Conservation (phyloP, 2,113 vertebrate genomes). For the Oryzias melastigma region DNA sequence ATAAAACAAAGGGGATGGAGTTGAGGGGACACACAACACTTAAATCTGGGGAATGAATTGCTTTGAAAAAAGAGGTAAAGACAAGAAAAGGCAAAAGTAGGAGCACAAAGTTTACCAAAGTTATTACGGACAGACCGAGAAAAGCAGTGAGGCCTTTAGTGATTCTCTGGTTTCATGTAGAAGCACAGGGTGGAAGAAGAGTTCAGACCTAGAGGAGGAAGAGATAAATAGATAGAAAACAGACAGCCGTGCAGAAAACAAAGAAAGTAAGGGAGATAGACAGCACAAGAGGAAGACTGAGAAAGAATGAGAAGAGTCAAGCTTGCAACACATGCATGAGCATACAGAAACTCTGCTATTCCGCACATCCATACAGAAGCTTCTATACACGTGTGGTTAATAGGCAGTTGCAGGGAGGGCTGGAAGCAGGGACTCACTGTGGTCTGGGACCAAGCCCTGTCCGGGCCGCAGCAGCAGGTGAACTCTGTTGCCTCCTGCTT, state of each 20-base stretch:
- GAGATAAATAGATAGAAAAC: slow-evolving; percentile 80
- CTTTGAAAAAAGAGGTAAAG: slow-evolving; percentile 39
- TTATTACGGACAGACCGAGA: slow-evolving; percentile 98
- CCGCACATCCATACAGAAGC: slow-evolving; percentile 50
- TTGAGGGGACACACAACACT: slow-evolving; percentile 25
- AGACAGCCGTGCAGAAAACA: slow-evolving; percentile 68
- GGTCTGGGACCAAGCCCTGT: slow-evolving; percentile 91
- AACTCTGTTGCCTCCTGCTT: slow-evolving; percentile 93
- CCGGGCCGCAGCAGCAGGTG: slow-evolving; percentile 90
- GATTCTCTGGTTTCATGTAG: slow-evolving; percentile 99
- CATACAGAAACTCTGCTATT: slow-evolving; percentile 45
- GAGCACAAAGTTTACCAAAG: slow-evolving; percentile 94
- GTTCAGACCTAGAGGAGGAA: slow-evolving; percentile 97
- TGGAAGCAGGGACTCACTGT: slow-evolving; percentile 78
- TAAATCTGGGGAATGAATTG: slow-evolving; percentile 36
- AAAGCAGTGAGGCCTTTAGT: slow-evolving; percentile 99
- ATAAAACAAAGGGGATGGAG: slow-evolving; percentile 11
- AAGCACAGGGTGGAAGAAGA: slow-evolving; percentile 97
- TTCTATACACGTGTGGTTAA: slow-evolving; percentile 16
- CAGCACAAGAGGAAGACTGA: slow-evolving; percentile 38
- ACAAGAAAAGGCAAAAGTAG: slow-evolving; percentile 69
- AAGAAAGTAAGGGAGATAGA: slow-evolving; percentile 59
- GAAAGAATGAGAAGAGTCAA: slow-evolving; percentile 52
- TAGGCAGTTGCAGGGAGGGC: slow-evolving; percentile 8
- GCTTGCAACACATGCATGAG: slow-evolving; percentile 64